Evolutionary conservation across 2,888 invertebrate genomes (phyloP), one percentile per base, ranked within the genome.

Genomic region (Coremacera marginata): DNA sequence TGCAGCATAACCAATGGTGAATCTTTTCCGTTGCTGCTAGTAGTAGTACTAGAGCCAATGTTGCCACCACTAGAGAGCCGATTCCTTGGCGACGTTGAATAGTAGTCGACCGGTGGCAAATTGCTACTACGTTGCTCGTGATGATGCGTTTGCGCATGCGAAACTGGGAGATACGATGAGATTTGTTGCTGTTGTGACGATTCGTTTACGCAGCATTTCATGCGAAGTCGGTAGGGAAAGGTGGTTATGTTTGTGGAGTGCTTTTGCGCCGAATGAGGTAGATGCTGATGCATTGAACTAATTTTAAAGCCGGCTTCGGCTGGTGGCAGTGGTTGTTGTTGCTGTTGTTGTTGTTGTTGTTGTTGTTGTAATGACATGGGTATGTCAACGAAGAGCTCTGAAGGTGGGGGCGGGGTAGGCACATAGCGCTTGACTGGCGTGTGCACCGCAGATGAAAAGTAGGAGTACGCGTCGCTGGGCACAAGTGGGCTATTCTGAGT

Each of bases 401-500:
- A 83, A n/a, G 86, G 81, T 57, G 89, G 86, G 3, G 89, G 89
- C 25, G 89, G 89, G 5, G 89, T 89, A 5, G 90, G 90, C 19
- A 90, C 86, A 77, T 90, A 90, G 0, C 90, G 87, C 71, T 90
- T 90, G 0, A 90, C 88, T 3, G 90, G 90, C 7, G 90, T 90
- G 77, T 90, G 89, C 5, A 88, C 89, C 16, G 88, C 85, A n/a
- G 89, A 88, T 0, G 89, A 85, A 67, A 90, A 81, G 80, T 89
- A 90, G 2, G 86, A 84, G 25, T 87, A 87, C 0, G 84, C 84
- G 78, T 89, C 89, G 65, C 84, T 87, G 16, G 89, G 85, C 52
- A 85, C 84, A 49, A 88, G 77, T 1, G 88, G 85, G 27, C 86
- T 83, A 49, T 83, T 84, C 63, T 84, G 85, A 5, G 85, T 83